These are phyloP conservation scores for Amphipyra tragopoginis DNA, from an alignment of 2,888 invertebrate species.

Conservation along the genomic window DNA sequence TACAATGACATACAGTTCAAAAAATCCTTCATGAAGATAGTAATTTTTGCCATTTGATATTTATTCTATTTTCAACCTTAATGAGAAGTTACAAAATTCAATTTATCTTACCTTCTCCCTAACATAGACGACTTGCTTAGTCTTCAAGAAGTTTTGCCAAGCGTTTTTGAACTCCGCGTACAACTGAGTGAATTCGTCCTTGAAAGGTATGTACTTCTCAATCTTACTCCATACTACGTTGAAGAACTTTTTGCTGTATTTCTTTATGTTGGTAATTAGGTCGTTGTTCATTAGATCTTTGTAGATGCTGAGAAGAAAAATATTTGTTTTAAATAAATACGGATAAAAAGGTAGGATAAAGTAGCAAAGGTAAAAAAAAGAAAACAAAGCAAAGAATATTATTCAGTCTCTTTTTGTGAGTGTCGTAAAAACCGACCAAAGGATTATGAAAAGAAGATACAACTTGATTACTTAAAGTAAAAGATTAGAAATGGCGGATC, in stretches of 20 bases:
- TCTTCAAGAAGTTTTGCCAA: constrained; percentile 83
- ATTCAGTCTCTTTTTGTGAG: too few species aligned
- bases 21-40: too few species aligned
- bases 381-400: too few species aligned
- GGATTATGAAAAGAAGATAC: too few species aligned
- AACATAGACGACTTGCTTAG: constrained; percentile 83
- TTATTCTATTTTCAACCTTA: not conserved
- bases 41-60: too few species aligned
- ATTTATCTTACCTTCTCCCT: constrained; percentile 76
- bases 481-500: too few species aligned
- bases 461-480: too few species aligned
- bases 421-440: too few species aligned
- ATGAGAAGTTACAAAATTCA: not conserved
- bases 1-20: too few species aligned
- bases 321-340: too few species aligned
- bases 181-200: constrained; percentile 80
- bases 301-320: constrained; percentile 89
- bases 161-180: constrained; percentile 82
- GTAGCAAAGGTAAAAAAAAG: too few species aligned
- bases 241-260: constrained; percentile 92
- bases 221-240: constrained; percentile 84
- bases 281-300: constrained; percentile 94
- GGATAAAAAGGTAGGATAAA: too few species aligned
- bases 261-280: constrained; percentile 93
- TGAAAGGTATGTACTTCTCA: constrained; percentile 84